phyloP scores from a whole-genome alignment of 2,113 vertebrate genomes.

The Mesitornis unicolor region DNA sequence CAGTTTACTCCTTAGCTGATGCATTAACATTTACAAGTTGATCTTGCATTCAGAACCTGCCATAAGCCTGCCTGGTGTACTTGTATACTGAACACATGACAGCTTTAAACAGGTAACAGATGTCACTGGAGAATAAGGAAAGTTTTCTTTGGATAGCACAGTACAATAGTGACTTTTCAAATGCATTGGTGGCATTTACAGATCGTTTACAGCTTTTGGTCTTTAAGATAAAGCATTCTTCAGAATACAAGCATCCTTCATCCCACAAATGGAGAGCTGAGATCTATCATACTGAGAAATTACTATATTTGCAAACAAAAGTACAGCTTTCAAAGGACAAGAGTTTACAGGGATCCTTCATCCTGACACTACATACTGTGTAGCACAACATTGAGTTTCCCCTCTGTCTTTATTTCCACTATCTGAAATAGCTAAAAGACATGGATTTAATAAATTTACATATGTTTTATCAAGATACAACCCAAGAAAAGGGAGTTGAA shows the following conservation, averaged over 20 bases:
- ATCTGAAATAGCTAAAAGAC: not conserved
- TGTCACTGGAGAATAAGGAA: not conserved
- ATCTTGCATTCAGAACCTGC: slow-evolving; percentile 20
- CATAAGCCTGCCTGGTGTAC: not conserved
- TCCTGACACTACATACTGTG: not conserved
- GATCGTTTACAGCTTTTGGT: slow-evolving; percentile 1
- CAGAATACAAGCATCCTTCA: not conserved
- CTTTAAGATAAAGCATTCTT: not conserved
- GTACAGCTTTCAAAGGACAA: not conserved
- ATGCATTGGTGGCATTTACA: slow-evolving; percentile 39
- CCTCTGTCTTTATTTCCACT: not conserved
- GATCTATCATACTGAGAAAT: not conserved
- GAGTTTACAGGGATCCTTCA: not conserved
- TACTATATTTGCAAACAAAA: not conserved
- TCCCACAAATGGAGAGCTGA: not conserved
- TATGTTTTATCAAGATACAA: not conserved
- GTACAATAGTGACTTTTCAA: slow-evolving; percentile 15
- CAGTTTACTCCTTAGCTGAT: not conserved
- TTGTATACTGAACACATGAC: not conserved
- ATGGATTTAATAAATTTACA: not conserved
- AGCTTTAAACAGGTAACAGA: slow-evolving; percentile 8
- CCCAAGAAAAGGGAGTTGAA: not conserved
- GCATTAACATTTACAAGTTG: not conserved
- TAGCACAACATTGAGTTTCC: not conserved
- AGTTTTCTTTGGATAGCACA: not conserved